A percentile compares a stretch with the other conserved stretches of the same genome.
Evolutionary conservation across 2,888 invertebrate genomes (phyloP).

Genomic region (Chaitophorus viminalis): DNA sequence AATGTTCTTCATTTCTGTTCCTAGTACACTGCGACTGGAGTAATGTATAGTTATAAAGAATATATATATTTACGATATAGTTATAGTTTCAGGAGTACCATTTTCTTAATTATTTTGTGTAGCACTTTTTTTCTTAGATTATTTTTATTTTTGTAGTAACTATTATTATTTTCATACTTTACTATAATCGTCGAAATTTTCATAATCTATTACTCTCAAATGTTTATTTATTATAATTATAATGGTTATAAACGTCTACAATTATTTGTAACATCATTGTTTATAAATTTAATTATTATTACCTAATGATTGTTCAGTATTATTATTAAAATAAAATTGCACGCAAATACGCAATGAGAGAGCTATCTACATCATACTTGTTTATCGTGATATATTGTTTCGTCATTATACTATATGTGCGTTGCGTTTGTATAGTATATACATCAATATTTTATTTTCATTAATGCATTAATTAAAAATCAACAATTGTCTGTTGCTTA

Average conservation of each 20-base stretch:
- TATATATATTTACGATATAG: background rate
- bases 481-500: background rate
- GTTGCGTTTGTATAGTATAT: slow-evolving; percentile 6
- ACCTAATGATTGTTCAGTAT: background rate
- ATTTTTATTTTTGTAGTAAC: background rate
- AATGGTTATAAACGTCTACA: background rate
- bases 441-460: background rate
- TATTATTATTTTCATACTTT: background rate
- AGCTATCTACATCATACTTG: background rate
- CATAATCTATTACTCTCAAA: background rate
- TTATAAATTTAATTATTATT: background rate
- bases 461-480: background rate
- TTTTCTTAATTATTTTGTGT: background rate
- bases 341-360: background rate
- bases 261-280: background rate
- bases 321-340: background rate
- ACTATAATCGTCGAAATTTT: background rate
- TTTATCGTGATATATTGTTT: background rate
- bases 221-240: background rate
- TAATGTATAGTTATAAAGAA: no score
- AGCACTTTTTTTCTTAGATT: background rate
- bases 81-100: background rate
- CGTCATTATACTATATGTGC: background rate
- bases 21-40: no score
- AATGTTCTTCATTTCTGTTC: no score